Conservation (phyloP, 2,797 vertebrate genomes). For the Myotis myotis region DNA sequence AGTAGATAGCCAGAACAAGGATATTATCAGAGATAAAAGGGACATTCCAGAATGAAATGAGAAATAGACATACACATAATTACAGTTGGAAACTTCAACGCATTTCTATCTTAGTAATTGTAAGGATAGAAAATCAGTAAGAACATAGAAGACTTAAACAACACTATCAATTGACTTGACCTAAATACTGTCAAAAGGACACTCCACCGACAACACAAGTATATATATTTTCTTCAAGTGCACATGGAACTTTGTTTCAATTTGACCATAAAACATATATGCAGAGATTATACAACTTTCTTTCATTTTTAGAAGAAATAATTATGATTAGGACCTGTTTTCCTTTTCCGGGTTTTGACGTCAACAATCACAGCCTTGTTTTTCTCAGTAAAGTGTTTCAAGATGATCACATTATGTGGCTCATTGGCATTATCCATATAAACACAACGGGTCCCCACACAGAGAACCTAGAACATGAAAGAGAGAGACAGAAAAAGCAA, state of each 20-base stretch:
- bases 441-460: conserved; percentile 96
- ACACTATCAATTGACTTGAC: not conserved
- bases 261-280: not conserved
- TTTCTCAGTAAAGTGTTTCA: conserved; percentile 98
- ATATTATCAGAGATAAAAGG: not conserved
- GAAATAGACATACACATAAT: not conserved
- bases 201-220: not conserved
- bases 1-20: not conserved
- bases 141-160: not conserved
- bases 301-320: conserved; percentile 43
- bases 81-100: not conserved
- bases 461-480: conserved; percentile 89
- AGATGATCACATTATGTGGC: conserved; percentile 93
- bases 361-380: conserved; percentile 97
- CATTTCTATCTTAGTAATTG: not conserved
- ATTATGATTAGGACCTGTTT: conserved; percentile 89
- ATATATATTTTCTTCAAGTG: not conserved
- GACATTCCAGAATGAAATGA: not conserved
- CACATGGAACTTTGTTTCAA: not conserved
- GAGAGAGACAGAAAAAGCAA: conserved; percentile 15
- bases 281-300: not conserved
- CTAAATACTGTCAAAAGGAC: not conserved
- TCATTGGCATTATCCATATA: conserved; percentile 98
- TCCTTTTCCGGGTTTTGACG: conserved; percentile 95
- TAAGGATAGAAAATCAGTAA: not conserved